A percentile compares a stretch with the other conserved stretches of the same genome.
Conservation (phyloP, 2,113 vertebrate species). For the Actenoides lindsayi region DNA sequence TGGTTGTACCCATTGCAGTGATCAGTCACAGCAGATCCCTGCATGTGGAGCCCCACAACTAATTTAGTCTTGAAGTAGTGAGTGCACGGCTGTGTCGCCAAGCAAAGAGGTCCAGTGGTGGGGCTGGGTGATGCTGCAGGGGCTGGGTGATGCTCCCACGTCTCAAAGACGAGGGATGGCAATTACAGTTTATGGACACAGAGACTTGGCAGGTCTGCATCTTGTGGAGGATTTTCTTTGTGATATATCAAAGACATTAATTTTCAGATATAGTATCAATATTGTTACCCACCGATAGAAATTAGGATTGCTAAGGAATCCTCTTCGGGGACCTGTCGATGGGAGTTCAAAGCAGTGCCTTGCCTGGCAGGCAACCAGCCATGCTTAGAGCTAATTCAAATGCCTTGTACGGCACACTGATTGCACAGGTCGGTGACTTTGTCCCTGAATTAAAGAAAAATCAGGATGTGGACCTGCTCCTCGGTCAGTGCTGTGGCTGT, state of each 20-base stretch:
- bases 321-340: not conserved
- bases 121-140: not conserved
- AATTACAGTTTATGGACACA: not conserved
- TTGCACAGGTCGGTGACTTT: not conserved
- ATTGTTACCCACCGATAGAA: not conserved
- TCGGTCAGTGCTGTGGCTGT: not conserved
- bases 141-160: not conserved
- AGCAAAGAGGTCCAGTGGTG: not conserved
- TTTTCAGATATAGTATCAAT: not conserved
- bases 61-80: not conserved
- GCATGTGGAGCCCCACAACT: accelerated
- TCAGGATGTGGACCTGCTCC: not conserved
- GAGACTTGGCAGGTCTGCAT: not conserved
- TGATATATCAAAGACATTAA: not conserved
- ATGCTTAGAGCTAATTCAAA: not conserved
- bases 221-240: not conserved
- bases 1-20: accelerated
- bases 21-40: accelerated
- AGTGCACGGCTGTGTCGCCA: not conserved
- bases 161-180: not conserved
- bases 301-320: not conserved
- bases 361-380: not conserved
- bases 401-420: too few species aligned
- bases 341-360: not conserved
- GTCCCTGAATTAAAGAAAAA: not conserved